Evolutionary conservation across 2,888 invertebrate genomes (phyloP).

Genomic region (Caenorhabditis zanzibari): DNA sequence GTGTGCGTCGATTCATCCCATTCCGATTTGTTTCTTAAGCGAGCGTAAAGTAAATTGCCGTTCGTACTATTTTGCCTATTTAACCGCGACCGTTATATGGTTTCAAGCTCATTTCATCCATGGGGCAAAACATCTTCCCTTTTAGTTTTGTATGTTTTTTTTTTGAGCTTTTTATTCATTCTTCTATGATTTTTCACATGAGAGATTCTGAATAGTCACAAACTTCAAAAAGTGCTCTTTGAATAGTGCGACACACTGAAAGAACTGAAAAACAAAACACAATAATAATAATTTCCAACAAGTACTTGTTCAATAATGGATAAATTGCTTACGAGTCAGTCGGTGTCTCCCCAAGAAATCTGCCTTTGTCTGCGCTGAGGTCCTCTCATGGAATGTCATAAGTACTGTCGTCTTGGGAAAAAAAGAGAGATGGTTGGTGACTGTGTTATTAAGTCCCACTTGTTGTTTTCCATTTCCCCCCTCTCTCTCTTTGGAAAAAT

Average conservation of each 20-base stretch:
- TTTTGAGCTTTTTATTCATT: background rate
- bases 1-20: slow-evolving; percentile 2
- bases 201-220: too few relatives aligned
- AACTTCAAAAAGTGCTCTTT: too few relatives aligned
- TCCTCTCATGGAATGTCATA: slow-evolving; percentile 42
- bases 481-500: slow-evolving; percentile 29
- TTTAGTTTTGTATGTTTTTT: too few relatives aligned
- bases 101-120: slow-evolving; percentile 28
- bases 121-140: background rate
- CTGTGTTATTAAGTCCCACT: slow-evolving; percentile 46
- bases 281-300: slow-evolving; percentile 18
- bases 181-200: too few relatives aligned
- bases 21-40: slow-evolving; percentile 44
- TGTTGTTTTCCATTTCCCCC: slow-evolving; percentile 31
- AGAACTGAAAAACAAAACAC: background rate
- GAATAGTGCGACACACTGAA: background rate
- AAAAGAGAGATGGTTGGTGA: slow-evolving; percentile 6
- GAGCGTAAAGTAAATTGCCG: slow-evolving; percentile 42
- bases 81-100: slow-evolving; percentile 27
- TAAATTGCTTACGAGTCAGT: slow-evolving; percentile 45
- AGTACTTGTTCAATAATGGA: slow-evolving; percentile 35
- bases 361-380: slow-evolving; percentile 47
- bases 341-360: slow-evolving; percentile 37
- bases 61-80: slow-evolving; percentile 46
- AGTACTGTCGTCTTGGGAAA: slow-evolving; percentile 41